Evolutionary conservation across 2,797 vertebrate species (phyloP).

Genomic region (Enteromius thamalakanensis): DNA sequence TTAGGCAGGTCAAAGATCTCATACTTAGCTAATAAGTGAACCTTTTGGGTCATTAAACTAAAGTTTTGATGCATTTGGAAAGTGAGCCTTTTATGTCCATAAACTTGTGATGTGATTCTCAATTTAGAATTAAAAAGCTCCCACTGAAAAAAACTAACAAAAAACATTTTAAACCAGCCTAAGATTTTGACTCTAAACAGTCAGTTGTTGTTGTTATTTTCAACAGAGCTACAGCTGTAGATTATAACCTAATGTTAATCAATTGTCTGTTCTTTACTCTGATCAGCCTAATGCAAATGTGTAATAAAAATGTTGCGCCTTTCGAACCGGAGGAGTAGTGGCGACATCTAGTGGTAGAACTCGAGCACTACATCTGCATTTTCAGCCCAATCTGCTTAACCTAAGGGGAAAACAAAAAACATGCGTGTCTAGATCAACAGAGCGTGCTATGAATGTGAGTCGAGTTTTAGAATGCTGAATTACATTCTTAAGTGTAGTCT

Average conservation of each 20-base stretch:
- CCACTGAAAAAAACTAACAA: neutral
- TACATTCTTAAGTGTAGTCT: too few relatives aligned
- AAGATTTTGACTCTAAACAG: neutral
- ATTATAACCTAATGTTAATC: neutral
- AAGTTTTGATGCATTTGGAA: too few relatives aligned
- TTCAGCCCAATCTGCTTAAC: neutral
- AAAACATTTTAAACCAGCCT: neutral
- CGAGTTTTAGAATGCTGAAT: neutral
- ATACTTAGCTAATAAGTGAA: constrained; percentile 27
- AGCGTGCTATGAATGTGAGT: neutral
- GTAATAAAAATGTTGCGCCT: too few relatives aligned
- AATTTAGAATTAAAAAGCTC: neutral
- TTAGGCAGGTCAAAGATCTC: constrained; percentile 7
- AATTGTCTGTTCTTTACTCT: neutral
- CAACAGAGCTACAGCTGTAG: neutral
- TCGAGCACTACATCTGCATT: neutral
- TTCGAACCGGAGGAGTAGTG: neutral
- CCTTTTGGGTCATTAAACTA: constrained; percentile 34
- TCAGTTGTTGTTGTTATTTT: neutral
- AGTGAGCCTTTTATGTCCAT: neutral
- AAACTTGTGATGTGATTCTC: neutral
- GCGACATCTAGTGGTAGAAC: constrained; percentile 56
- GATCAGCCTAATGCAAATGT: neutral
- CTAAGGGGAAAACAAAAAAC: neutral
- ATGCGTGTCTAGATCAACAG: neutral